A percentile compares a stretch with the other conserved stretches of the same genome.
These are phyloP conservation scores for Cyprinus carpio DNA, from an alignment of 2,113 vertebrate species.

Conservation along the genomic window DNA sequence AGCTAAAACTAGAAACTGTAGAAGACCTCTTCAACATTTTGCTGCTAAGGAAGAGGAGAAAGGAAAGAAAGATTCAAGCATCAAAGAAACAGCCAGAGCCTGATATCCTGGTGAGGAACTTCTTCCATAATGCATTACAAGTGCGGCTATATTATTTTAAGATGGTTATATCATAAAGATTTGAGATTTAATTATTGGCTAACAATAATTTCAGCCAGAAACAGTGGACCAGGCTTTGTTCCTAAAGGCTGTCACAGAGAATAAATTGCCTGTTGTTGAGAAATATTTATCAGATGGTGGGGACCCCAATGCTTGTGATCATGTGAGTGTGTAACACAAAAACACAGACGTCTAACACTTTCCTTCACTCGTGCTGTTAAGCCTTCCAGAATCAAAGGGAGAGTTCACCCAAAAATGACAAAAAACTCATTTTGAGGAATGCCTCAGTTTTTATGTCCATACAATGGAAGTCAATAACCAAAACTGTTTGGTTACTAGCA, in stretches of 20 bases:
- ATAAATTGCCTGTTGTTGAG: constrained; percentile 76
- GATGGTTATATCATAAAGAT: neutral
- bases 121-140: neutral
- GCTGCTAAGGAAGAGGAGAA: constrained; percentile 91
- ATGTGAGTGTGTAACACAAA: constrained; percentile 66
- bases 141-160: no score
- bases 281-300: constrained; percentile 79
- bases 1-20: constrained; percentile 90
- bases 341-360: neutral
- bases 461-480: no score
- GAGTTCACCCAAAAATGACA: no score
- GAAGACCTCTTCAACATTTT: constrained; percentile 93
- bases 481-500: no score
- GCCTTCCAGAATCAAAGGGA: no score
- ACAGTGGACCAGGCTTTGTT: constrained; percentile 72
- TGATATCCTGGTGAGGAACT: constrained; percentile 79
- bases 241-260: constrained; percentile 76
- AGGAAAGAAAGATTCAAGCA: constrained; percentile 79
- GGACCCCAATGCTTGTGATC: constrained; percentile 74
- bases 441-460: no score
- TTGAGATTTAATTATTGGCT: neutral
- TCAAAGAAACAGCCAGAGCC: constrained; percentile 77
- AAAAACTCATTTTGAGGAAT: no score
- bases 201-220: constrained; percentile 66
- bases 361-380: neutral